Evolutionary conservation across 2,797 vertebrate genomes (phyloP).

Genomic region (Sebastiscus albofasciatus): DNA sequence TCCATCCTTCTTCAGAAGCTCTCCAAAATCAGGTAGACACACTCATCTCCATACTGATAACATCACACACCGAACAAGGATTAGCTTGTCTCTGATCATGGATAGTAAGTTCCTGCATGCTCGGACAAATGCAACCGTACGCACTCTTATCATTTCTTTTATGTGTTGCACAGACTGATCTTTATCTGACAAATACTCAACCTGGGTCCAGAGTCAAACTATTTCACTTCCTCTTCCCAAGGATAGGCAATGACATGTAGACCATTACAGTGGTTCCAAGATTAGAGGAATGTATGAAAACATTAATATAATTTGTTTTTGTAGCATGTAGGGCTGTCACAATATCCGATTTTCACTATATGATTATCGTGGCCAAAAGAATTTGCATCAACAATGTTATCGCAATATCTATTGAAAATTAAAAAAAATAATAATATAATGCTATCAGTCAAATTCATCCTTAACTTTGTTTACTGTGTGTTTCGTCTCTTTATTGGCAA

Average conservation of each 20-base stretch:
- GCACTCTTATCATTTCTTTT: neutral
- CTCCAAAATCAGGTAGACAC: conserved; percentile 88
- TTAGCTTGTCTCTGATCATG: neutral
- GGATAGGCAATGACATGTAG: neutral
- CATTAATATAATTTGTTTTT: too few relatives aligned
- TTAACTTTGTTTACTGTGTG: too few relatives aligned
- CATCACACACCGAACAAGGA: neutral
- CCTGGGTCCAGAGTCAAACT: neutral
- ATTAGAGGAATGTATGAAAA: too few relatives aligned
- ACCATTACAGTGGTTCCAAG: neutral
- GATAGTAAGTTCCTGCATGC: neutral
- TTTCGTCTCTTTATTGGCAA: too few relatives aligned
- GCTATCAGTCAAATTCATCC: too few relatives aligned
- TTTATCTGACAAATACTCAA: neutral
- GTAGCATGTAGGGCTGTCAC: too few relatives aligned
- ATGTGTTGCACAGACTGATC: neutral
- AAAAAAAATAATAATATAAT: too few relatives aligned
- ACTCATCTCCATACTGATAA: neutral
- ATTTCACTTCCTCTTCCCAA: neutral
- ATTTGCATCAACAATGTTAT: rapidly evolving
- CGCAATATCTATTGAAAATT: rapidly evolving
- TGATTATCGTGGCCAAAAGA: too few relatives aligned
- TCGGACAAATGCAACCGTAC: neutral
- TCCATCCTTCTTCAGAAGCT: conserved; percentile 92
- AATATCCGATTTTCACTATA: too few relatives aligned